Conservation (phyloP, 2,888 invertebrate species). For the Plagodis pulveraria region DNA sequence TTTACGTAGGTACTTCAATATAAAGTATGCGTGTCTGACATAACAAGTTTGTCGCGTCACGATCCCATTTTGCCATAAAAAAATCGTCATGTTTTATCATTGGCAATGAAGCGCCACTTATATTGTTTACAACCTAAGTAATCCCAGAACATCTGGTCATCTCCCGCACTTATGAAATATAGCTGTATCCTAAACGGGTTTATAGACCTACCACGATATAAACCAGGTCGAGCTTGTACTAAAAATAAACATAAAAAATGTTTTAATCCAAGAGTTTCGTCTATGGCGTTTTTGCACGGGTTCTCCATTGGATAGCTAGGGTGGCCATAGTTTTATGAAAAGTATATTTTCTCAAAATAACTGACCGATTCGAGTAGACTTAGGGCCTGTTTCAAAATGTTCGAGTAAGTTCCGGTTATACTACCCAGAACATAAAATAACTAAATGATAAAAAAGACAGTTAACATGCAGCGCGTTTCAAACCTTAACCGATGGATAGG, state of each 20-base stretch:
- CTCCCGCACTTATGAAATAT: constrained; percentile 55
- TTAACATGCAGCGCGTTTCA: too few species aligned
- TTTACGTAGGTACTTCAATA: too few species aligned
- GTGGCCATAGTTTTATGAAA: background rate
- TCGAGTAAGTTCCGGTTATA: too few species aligned
- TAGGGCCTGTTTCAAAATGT: too few species aligned
- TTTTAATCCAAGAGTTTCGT: constrained; percentile 50
- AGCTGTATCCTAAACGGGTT: constrained; percentile 53
- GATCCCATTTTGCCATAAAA: constrained; percentile 14
- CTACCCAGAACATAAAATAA: too few species aligned
- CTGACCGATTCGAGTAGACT: too few species aligned
- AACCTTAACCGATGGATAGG: too few species aligned
- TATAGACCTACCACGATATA: constrained; percentile 56
- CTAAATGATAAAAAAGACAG: too few species aligned
- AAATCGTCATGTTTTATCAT: constrained; percentile 19
- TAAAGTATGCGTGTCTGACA: background rate
- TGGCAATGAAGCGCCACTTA: constrained; percentile 19
- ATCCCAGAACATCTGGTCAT: constrained; percentile 53
- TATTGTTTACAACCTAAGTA: constrained; percentile 31
- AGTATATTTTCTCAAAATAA: too few species aligned
- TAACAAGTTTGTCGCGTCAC: constrained; percentile 16
- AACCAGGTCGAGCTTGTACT: constrained; percentile 59
- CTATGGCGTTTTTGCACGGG: constrained; percentile 57
- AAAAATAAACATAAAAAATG: constrained; percentile 64
- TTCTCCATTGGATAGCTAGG: constrained; percentile 16